These are phyloP conservation scores for Candidula unifasciata DNA, from an alignment of 2,888 invertebrate species.

Conservation along the genomic window DNA sequence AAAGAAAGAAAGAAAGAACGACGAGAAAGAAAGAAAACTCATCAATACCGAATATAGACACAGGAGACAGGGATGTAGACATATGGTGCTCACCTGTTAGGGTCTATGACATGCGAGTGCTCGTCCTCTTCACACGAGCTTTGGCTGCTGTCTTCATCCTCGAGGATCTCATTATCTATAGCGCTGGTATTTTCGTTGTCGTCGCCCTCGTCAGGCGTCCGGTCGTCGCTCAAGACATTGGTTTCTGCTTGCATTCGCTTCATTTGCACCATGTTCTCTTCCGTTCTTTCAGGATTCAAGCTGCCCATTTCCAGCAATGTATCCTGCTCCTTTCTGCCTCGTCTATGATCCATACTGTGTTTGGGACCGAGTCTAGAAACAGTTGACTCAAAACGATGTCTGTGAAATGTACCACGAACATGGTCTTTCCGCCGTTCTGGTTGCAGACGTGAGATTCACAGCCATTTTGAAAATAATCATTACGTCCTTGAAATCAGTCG, in stretches of 20 bases:
- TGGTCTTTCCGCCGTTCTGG: not conserved
- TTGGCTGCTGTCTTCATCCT: conserved; percentile 5
- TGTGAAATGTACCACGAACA: not conserved
- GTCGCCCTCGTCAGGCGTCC: conserved; percentile 23
- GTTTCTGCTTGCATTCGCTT: conserved; percentile 29
- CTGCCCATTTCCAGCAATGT: conserved; percentile 36
- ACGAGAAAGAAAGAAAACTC: too few species aligned
- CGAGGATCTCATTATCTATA: not conserved
- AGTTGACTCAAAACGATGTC: not conserved
- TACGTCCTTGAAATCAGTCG: not conserved
- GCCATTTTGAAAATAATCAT: not conserved
- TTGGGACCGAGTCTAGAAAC: too few species aligned
- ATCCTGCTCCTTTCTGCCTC: not conserved
- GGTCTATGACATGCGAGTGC: conserved; percentile 26
- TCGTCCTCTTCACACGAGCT: not conserved
- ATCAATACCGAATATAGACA: too few species aligned
- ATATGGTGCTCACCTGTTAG: not conserved
- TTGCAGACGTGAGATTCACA: not conserved
- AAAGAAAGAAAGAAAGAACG: too few species aligned
- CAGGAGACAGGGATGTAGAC: too few species aligned
- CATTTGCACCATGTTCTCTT: conserved; percentile 30
- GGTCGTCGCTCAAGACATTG: conserved; percentile 11
- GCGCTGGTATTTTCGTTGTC: conserved; percentile 10
- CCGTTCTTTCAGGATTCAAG: conserved; percentile 9
- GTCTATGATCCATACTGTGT: conserved; percentile 11